A percentile compares a stretch with the other conserved stretches of the same genome.
These are phyloP conservation scores for Xenopus borealis DNA, from an alignment of 2,113 vertebrate species.

Conservation along the genomic window DNA sequence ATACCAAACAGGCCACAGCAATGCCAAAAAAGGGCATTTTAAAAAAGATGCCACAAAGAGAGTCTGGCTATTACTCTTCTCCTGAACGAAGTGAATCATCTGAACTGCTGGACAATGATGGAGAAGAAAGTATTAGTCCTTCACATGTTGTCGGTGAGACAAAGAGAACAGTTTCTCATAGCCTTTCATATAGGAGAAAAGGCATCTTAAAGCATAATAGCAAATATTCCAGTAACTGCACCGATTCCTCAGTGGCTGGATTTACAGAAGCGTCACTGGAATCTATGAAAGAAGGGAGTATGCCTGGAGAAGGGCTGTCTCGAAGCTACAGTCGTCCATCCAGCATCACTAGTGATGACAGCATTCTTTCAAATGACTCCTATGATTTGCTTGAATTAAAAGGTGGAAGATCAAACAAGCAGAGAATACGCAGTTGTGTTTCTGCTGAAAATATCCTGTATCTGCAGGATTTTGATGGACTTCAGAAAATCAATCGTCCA, in stretches of 20 bases:
- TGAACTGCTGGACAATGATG: slow-evolving; percentile 75
- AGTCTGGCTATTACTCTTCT: slow-evolving; percentile 97
- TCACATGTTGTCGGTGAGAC: slow-evolving; percentile 60
- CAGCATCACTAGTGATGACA: slow-evolving; percentile 86
- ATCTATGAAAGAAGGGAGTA: slow-evolving; percentile 65
- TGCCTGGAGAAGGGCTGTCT: slow-evolving; percentile 70
- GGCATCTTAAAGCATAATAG: slow-evolving; percentile 93
- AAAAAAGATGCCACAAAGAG: slow-evolving; percentile 90
- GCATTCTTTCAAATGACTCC: slow-evolving; percentile 77
- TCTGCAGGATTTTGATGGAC: slow-evolving; percentile 79
- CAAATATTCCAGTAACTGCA: slow-evolving; percentile 76
- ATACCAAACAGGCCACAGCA: slow-evolving; percentile 71
- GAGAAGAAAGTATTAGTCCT: slow-evolving; percentile 47
- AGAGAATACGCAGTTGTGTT: slow-evolving; percentile 86
- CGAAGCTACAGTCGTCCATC: slow-evolving; percentile 90
- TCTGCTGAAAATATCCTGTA: slow-evolving; percentile 88
- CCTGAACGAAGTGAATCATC: slow-evolving; percentile 93
- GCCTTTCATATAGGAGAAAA: slow-evolving; percentile 76
- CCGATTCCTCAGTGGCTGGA: slow-evolving; percentile 57
- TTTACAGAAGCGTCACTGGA: slow-evolving; percentile 62
- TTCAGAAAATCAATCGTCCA: slow-evolving; percentile 71
- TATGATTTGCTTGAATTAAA: slow-evolving; percentile 82
- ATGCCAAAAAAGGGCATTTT: slow-evolving; percentile 96
- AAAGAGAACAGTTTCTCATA: slow-evolving; percentile 60
- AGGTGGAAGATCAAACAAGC: slow-evolving; percentile 65